Base-by-base conservation (phyloP, 2,888 invertebrate species). In the Lasioglossum leucozonium region DNA sequence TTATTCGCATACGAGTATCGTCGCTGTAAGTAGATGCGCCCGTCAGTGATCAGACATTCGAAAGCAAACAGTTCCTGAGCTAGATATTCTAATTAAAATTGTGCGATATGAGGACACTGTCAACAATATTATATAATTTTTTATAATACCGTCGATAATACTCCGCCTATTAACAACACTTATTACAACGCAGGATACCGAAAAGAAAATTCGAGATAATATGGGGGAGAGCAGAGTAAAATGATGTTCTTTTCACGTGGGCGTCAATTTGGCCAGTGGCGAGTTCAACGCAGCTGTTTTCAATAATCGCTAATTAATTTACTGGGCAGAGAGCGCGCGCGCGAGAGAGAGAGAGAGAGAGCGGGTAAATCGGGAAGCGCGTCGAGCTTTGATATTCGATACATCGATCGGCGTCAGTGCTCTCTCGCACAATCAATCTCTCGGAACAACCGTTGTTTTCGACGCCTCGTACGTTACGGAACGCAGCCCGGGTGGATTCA, bases 391-490 rank as follows among this genome's bases (percentile, higher is more conserved):
- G 75, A 82, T 78, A 62, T 47, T 69, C 65, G 58, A 26, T 26
- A 42, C 67, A 30, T 55, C 75, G 47, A 18, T 79, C 55, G 77
- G 76, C 88, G 86, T 89, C 84, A 84, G 82, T 88, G 78, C 67
- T 82, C 82, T 58, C 62, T 30, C 6, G 62, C 30, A 90, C 91
- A 91, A 93, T 93, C 93, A 92, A 93, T 93, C 93, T 92, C 91
- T 51, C 51, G 78, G 88, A 79, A 93, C 90, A 91, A 92, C 93
- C 87, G 93, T 93, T 93, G 93, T 88, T 91, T 89, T 77, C 88
- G 92, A 93, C 93, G 89, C 90, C 88, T 84, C 87, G 88, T 89
- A 84, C 83, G 88, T 88, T 86, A 86, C 80, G 78, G 87, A 88
- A 84, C 88, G 62, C 62, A 82, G 83, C 34, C 88, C 76, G 84